A percentile compares a stretch with the other conserved stretches of the same genome.
These are phyloP conservation scores for Tetropium fuscum DNA, from an alignment of 2,888 invertebrate species.

Conservation along the genomic window DNA sequence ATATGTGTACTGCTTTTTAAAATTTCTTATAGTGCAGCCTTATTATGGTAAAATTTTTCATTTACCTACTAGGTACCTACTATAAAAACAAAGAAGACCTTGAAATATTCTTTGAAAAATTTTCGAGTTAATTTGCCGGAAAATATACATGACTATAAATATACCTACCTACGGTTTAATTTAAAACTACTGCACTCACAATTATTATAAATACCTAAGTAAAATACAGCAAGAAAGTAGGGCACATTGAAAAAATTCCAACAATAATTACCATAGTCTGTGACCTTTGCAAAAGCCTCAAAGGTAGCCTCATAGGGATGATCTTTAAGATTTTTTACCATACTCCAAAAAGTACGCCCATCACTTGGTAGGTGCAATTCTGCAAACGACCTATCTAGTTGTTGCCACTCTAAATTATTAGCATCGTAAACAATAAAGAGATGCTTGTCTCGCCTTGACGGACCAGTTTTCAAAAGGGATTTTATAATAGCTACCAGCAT, in stretches of 20 bases:
- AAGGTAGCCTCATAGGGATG: conserved; percentile 87
- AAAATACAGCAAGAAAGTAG: conserved; percentile 3
- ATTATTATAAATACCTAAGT: conserved; percentile 12
- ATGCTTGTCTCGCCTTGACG: conserved; percentile 79
- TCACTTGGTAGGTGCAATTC: conserved; percentile 86
- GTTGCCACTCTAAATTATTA: conserved; percentile 74
- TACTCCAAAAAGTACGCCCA: conserved; percentile 75
- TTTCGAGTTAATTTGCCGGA: neutral
- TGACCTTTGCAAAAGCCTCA: conserved; percentile 89
- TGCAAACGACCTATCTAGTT: conserved; percentile 86
- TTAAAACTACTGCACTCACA: too few species aligned
- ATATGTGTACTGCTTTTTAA: too few species aligned
- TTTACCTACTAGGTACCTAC: too few species aligned
- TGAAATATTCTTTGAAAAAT: neutral
- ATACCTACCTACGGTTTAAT: neutral
- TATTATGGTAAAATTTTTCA: too few species aligned
- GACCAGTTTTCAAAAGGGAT: conserved; percentile 74
- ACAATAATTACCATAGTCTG: conserved; percentile 75
- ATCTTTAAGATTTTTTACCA: conserved; percentile 71
- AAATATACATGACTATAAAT: neutral
- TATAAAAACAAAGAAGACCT: conserved; percentile 4
- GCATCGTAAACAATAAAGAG: conserved; percentile 79
- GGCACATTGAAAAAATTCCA: conserved; percentile 7
- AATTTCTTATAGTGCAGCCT: too few species aligned
- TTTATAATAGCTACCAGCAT: conserved; percentile 75